Base-by-base conservation (phyloP, 1,140 invertebrate species). In the Halesus radiatus region DNA sequence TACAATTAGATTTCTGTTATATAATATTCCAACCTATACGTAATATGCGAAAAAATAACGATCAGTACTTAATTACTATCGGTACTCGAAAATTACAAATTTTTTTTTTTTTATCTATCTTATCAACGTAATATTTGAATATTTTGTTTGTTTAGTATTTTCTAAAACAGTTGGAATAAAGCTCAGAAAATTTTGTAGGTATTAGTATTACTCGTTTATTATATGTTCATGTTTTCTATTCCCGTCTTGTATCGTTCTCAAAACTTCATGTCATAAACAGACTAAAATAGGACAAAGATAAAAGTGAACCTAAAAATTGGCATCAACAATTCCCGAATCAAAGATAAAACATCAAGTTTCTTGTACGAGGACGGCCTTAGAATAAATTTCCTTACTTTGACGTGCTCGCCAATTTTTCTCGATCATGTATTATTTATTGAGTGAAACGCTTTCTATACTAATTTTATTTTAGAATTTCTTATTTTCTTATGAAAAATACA, bases 361-460 rank as follows among this genome's bases (percentile, higher is more conserved):
- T 52, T 52, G n/a, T 16, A 32, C 10, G 66, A 70, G 22, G 37
- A 70, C 22, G 37, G n/a, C 29, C 45, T 50, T 10, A 23, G 66
- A 70, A 70, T 70, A 70, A 37, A 70, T 70, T 70, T 70, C 37
- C 22, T 29, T 45, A 45, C 37, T 66, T 4, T 70, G 13, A 70
- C 66, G 66, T 70, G 66, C n/a, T 18, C 18, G 18, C 66, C 32
- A n/a, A 16, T 66, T 66, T 64, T 52, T 52, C 37, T 6, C 37
- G 32, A 52, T 52, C 66, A 70, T 52, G n/a, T 70, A 50, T 70
- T 70, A 70, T 70, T 45, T 70, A 70, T 70, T 23, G 66, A 50
- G 37, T 18, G 13, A 50, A 45, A 70, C 37, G 32, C 8, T 70
- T 45, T 50, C 22, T 45, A 8, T 70, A 7, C 0, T 37, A 50